Evolutionary conservation across 2,113 vertebrate species (phyloP), one percentile per base, ranked within the genome.

Genomic region (Dolichallabes microphthalmus): DNA sequence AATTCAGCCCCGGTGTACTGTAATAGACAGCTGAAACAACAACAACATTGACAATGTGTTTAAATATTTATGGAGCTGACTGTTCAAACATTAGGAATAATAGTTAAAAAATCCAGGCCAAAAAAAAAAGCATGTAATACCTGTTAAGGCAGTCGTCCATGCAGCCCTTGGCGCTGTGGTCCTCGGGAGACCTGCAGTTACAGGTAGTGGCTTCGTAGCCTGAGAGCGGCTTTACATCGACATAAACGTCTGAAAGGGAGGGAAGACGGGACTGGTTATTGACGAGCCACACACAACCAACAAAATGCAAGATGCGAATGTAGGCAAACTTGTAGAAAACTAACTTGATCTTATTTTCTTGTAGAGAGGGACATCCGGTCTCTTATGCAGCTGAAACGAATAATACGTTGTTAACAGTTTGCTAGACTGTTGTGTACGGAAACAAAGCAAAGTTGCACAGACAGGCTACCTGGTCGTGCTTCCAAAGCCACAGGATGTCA

Each of bases 401-500:
- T 2, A 88, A 57, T 15, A 74, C 7, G 4, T 35, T n/a, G 55
- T 77, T 80, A 19, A 68, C 53, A 17, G 27, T 39, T 5, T 71
- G 20, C 71, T 22, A 12, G 2, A 20, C 30, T n/a, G n/a, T 4
- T 35, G 45, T 45, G 32, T 8, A 57, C 7, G 1, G 1, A 61
- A 52, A 61, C 11, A 1, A 52, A 61, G 25, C 55, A 53, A 60
- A 35, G 60, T 39, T 76, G 68, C 20, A 78, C 25, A 76, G 64
- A 25, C 50, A 50, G 74, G 39, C 91, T 89, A 99, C 98, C 98
- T 99, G 98, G 93, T 99, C 98, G 77, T 99, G 98, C 95, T 99
- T 98, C 98, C 98, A 99, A 92, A 99, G 97, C 98, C 98, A 99
- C 88, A 99, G 94, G 94, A 99, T 98, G 93, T 99, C 98, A 17